Conservation (phyloP, 2,888 invertebrate genomes). For the Tubulanus polymorphus region DNA sequence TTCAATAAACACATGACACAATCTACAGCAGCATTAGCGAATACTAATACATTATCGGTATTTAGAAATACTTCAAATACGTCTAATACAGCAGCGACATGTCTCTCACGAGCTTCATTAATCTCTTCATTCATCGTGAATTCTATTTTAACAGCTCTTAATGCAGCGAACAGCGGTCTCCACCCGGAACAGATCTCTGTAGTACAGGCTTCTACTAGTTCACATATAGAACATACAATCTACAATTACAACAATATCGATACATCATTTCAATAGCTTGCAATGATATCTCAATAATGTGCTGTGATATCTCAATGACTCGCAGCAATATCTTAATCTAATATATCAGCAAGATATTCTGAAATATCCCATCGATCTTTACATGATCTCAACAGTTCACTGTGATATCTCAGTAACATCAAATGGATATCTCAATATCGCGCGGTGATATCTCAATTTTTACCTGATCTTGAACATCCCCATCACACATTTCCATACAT, state of each 20-base stretch:
- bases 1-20: conserved; percentile 85
- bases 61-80: conserved; percentile 85
- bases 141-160: conserved; percentile 70
- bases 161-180: conserved; percentile 90
- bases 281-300: too few relatives aligned
- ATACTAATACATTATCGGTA: conserved; percentile 88
- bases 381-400: too few relatives aligned
- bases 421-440: too few relatives aligned
- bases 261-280: too few relatives aligned
- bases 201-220: conserved; percentile 90
- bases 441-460: too few relatives aligned
- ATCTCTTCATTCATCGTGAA: conserved; percentile 49
- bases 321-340: too few relatives aligned
- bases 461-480: conserved; percentile 80
- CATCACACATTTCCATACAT: conserved; percentile 87
- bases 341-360: too few relatives aligned
- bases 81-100: conserved; percentile 61
- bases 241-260: too few relatives aligned
- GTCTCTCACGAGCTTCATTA: conserved; percentile 48
- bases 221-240: conserved; percentile 92
- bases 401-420: too few relatives aligned
- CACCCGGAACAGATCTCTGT: conserved; percentile 93
- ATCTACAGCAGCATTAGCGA: conserved; percentile 89
- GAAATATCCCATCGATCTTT: too few relatives aligned
- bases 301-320: too few relatives aligned